Evolutionary conservation across 2,113 vertebrate genomes (phyloP).

Genomic region (Empidonax traillii): DNA sequence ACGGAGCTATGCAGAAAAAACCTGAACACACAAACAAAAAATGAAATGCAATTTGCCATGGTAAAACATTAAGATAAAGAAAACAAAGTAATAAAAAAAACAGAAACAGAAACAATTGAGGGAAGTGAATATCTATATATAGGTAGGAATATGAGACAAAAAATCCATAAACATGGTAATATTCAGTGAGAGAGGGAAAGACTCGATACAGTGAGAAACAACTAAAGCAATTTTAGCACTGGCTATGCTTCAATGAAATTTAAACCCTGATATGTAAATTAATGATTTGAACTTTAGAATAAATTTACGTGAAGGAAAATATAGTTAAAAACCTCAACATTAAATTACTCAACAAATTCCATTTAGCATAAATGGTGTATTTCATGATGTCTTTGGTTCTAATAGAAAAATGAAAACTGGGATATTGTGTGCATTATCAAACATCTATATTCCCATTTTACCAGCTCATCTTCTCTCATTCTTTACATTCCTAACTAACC

Average conservation of each 20-base stretch:
- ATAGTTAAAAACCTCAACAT: background rate
- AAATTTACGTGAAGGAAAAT: background rate
- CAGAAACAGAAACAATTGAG: background rate
- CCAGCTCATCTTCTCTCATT: background rate
- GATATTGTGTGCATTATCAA: background rate
- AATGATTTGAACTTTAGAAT: background rate
- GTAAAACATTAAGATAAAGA: background rate
- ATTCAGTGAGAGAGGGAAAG: background rate
- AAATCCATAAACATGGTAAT: background rate
- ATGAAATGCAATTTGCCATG: background rate
- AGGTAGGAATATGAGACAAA: background rate
- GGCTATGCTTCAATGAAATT: background rate
- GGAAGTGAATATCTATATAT: background rate
- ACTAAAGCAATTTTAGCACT: background rate
- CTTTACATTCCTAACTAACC: background rate
- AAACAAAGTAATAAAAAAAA: background rate
- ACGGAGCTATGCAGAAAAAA: background rate
- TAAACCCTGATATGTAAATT: background rate
- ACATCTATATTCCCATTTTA: background rate
- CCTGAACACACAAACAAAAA: background rate
- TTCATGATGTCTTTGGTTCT: background rate
- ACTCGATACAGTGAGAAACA: background rate
- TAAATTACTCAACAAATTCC: background rate
- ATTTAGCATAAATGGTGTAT: background rate
- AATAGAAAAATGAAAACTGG: background rate